Evolutionary conservation across 2,113 vertebrate species (phyloP), one percentile per base, ranked within the genome.

Genomic region (Erpornis zantholeuca): DNA sequence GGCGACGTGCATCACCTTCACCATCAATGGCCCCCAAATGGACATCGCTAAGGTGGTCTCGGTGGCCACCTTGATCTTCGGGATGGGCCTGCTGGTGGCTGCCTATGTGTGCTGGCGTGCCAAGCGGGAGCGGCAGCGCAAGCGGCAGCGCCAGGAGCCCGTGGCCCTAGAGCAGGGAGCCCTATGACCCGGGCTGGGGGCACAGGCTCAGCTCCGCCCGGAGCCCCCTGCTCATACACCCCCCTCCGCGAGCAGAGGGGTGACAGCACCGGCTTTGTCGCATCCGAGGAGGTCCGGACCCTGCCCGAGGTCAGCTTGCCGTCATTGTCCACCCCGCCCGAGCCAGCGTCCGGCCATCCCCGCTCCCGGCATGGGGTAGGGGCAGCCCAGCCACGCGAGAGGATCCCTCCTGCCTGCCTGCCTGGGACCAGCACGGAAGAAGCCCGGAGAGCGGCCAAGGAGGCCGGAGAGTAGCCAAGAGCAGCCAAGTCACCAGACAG

Each of bases 1-100:
- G 1, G 98, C 98, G 53, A 99, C 98, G 0, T 98, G 98, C 42
- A 99, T 99, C 93, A 99, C 99, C 88, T 99, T 99, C 98, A 98
- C 98, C 66, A 98, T 98, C 88, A 98, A 98, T 44, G 98, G 99
- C 93, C 97, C 98, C 14, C 98, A 98, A 42, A 98, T 99, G 98
- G 97, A 97, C 97, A 97, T 98, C 49, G 98, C 98, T 83, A 99
- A 99, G 97, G 98, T 98, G 94, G 98, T 98, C 92, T 98, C 98
- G 1, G 98, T 99, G 97, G 98, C 98, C 49, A 97, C 98, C 29
- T 95, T 99, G 23, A 88, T 98, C 11, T 96, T 98, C 5, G 99
- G 99, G 15, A 33, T 99, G 57, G 92, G 98, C 25, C 97, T 99
- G 90, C 96, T 99, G 88, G 85, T 98, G 78, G 98, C 97, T 35